Evolutionary conservation across 2,113 vertebrate genomes (phyloP).

Genomic region (Brachyhypopomus gauderio): DNA sequence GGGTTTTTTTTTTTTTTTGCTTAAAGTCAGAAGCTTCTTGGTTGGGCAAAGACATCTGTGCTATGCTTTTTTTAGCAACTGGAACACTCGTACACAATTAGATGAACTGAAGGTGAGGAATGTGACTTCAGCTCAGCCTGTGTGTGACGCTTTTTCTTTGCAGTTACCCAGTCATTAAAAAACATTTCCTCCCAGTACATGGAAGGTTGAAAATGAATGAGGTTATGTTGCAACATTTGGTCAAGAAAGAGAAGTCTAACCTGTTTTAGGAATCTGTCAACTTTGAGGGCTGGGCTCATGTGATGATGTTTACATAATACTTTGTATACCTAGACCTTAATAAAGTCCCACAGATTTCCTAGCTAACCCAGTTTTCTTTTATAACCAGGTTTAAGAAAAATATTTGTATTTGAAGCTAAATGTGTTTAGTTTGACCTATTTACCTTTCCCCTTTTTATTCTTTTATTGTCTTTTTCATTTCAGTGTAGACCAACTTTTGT

Average conservation of each 20-base stretch:
- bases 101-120: neutral
- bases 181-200: neutral
- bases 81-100: neutral
- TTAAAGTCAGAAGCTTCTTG: neutral
- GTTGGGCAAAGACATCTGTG: constrained; percentile 1
- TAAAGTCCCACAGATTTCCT: neutral
- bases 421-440: neutral
- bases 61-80: neutral
- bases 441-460: neutral
- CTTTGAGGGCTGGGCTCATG: neutral
- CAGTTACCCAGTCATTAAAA: neutral
- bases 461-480: neutral
- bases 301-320: constrained; percentile 1
- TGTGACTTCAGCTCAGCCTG: neutral
- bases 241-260: constrained; percentile 15
- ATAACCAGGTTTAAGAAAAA: neutral
- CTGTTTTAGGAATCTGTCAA: constrained; percentile 35
- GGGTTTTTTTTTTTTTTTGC: neutral
- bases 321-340: neutral
- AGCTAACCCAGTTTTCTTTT: neutral
- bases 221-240: neutral
- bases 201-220: neutral
- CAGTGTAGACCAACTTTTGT: no score
- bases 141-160: neutral
- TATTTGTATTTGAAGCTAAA: neutral